phyloP scores from a whole-genome alignment of 2,888 invertebrate genomes.

The Omphaloscelis lunosa region DNA sequence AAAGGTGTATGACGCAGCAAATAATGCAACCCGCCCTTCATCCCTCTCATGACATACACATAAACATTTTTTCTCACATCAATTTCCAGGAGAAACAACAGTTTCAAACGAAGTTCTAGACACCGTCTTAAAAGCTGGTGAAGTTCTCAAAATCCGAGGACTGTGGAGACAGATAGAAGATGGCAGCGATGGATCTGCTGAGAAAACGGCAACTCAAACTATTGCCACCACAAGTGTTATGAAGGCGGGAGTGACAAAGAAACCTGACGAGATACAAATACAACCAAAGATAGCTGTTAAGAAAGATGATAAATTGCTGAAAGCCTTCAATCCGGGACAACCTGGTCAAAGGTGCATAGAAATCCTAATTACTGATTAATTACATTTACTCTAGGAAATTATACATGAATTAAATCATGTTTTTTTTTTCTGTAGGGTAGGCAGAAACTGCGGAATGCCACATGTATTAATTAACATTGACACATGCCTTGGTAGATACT shows the following conservation, averaged over 20 bases:
- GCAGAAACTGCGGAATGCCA: not conserved
- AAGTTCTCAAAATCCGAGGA: slow-evolving; percentile 95
- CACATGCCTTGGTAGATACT: not conserved
- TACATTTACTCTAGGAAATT: not conserved
- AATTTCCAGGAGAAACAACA: slow-evolving; percentile 92
- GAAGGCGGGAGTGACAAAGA: slow-evolving; percentile 78
- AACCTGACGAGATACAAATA: slow-evolving; percentile 75
- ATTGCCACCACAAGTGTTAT: slow-evolving; percentile 73
- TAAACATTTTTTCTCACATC: not conserved
- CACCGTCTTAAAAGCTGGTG: slow-evolving; percentile 95
- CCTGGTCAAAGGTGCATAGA: slow-evolving; percentile 79
- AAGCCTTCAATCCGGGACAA: slow-evolving; percentile 82
- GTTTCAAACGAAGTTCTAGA: slow-evolving; percentile 96
- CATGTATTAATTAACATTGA: not conserved
- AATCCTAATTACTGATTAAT: not conserved
- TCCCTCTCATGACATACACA: not conserved
- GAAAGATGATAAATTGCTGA: slow-evolving; percentile 88
- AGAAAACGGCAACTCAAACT: slow-evolving; percentile 76
- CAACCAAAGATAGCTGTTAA: slow-evolving; percentile 85
- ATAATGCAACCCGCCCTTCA: not conserved
- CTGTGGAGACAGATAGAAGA: slow-evolving; percentile 93
- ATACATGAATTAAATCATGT: not conserved
- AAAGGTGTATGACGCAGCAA: not conserved
- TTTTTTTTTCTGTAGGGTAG: not conserved
- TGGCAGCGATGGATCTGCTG: slow-evolving; percentile 76